Base-by-base conservation (phyloP, 1,140 invertebrate species). In the Drosophila orosa region DNA sequence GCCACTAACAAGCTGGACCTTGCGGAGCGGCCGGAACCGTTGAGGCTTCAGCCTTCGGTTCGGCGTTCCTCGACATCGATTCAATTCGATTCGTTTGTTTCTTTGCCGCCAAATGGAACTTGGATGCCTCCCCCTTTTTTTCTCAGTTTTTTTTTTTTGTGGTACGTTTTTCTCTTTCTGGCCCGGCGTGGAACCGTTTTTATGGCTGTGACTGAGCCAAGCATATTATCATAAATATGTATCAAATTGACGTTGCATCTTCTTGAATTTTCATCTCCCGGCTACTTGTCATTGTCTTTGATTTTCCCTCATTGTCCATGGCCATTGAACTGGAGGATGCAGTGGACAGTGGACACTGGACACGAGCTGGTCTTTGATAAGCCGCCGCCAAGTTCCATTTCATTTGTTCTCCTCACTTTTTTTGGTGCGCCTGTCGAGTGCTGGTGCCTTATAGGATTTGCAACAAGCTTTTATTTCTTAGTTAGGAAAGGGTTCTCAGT, bases 171-270 rank as follows among this genome's bases (percentile, higher is more conserved):
- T 45, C 15, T 24, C 40, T 63, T 47, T 50, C 37, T 68, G 67
- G 62, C 13, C 44, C 56, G 55, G 29, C 45, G 22, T 45, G 57
- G 62, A 69, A 71, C 66, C 60, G 66, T 68, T 85, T 85, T 84
- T 84, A 73, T 84, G 81, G 58, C 55, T 72, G 58, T 60, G 66
- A 76, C 57, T 47, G 81, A 74, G 60, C 78, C 68, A 58, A 44
- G 56, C 83, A 89, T 89, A 87, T 87, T 87, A 89, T 87, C 83
- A 87, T 87, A 87, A 87, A 87, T 87, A 87, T 87, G 83, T 87
- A 87, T 87, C 83, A 87, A 87, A 87, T 87, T 87, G 83, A 87
- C 84, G 83, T 89, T 89, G 84, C 83, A 89, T 87, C 83, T 89
- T 84, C 84, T 87, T 87, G 83, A 89, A 87, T 87, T 87, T 87